These are phyloP conservation scores for Cynodonichthys magdalenae DNA, from an alignment of 2,797 vertebrate species.

Conservation along the genomic window DNA sequence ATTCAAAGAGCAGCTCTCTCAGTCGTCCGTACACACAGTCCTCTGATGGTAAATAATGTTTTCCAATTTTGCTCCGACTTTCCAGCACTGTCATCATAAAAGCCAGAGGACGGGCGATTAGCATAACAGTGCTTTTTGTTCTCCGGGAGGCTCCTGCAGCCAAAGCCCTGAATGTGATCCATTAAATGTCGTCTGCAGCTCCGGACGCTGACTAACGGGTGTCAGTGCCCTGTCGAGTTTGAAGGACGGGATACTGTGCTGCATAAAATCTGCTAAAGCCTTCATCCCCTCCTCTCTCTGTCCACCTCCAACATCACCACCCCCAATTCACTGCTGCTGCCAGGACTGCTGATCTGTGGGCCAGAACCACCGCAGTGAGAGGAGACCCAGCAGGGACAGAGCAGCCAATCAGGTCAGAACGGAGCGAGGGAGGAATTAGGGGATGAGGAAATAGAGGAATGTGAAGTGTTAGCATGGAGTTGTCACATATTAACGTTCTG, in stretches of 20 bases:
- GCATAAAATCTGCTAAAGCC: constrained; percentile 43
- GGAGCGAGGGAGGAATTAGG: constrained; percentile 23
- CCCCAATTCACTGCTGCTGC: constrained; percentile 17
- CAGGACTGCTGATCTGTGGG: constrained; percentile 40
- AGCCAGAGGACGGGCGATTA: constrained; percentile 57
- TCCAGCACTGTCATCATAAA: constrained; percentile 44
- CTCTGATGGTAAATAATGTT: constrained; percentile 46
- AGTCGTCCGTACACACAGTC: constrained; percentile 9
- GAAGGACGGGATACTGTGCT: constrained; percentile 42
- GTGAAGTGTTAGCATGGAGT: constrained; percentile 10
- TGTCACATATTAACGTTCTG: constrained; percentile 14
- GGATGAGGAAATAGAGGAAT: constrained; percentile 12
- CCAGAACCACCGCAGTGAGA: constrained; percentile 29
- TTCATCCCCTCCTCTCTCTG: background rate
- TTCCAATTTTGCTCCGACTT: constrained; percentile 31
- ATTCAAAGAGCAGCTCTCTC: constrained; percentile 54
- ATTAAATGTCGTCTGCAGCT: constrained; percentile 63
- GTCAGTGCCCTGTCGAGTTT: constrained; percentile 47
- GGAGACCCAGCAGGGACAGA: constrained; percentile 36
- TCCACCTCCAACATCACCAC: constrained; percentile 9
- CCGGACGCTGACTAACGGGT: constrained; percentile 63
- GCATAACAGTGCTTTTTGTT: constrained; percentile 71
- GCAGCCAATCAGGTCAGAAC: constrained; percentile 44
- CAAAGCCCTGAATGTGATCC: constrained; percentile 46
- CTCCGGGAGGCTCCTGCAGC: constrained; percentile 41